Conservation (phyloP, 2,797 vertebrate species). For the Acridotheres tristis region DNA sequence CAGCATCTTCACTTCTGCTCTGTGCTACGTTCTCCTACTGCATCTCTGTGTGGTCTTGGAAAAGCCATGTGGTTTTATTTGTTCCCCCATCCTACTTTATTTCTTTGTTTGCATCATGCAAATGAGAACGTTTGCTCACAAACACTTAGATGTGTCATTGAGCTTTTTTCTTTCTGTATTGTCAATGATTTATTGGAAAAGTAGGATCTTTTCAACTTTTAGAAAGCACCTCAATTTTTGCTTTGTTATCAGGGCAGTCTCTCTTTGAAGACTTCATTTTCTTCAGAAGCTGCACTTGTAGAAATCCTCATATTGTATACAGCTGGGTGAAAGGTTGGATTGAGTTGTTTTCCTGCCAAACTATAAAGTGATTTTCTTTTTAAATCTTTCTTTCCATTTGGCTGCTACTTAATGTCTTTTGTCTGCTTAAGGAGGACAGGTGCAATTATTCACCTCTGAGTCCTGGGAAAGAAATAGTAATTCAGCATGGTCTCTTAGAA, state of each 20-base stretch:
- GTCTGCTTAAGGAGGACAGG: constrained; percentile 56
- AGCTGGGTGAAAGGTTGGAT: constrained; percentile 12
- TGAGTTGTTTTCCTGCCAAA: constrained; percentile 46
- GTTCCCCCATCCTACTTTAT: background rate
- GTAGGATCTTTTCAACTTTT: background rate
- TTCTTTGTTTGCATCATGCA: background rate
- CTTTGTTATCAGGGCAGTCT: background rate
- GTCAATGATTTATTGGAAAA: background rate
- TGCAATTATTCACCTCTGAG: constrained; percentile 58
- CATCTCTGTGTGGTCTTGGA: background rate
- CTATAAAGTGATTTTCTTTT: constrained; percentile 33
- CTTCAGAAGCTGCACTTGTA: background rate
- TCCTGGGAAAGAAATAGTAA: constrained; percentile 36
- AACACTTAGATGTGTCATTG: background rate
- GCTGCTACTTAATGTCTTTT: constrained; percentile 42
- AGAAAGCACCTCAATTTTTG: background rate
- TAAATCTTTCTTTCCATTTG: constrained; percentile 43
- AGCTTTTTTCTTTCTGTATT: background rate
- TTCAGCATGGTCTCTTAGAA: constrained; percentile 5
- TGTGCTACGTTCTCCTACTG: background rate
- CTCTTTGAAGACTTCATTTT: background rate
- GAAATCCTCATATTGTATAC: constrained; percentile 24
- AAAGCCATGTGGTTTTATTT: background rate
- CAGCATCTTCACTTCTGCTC: background rate
- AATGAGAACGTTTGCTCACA: background rate